Evolutionary conservation across 2,888 invertebrate species (phyloP).

Genomic region (Anaspis maculata): DNA sequence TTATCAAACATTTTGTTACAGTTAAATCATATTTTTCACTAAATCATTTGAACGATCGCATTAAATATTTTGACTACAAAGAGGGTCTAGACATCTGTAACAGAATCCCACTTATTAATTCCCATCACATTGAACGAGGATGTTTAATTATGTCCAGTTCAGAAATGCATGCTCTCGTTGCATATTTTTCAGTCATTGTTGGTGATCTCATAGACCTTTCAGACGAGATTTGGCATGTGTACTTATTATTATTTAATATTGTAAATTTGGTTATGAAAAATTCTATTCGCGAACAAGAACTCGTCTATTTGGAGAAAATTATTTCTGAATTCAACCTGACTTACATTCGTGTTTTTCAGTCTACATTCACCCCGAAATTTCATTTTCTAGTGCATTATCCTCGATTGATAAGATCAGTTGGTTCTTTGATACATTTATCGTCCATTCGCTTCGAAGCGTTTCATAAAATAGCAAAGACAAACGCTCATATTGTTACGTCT

Average conservation of each 20-base stretch:
- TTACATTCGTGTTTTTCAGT: neutral
- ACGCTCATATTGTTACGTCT: neutral
- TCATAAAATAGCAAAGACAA: neutral
- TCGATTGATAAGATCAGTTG: neutral
- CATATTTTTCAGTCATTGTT: neutral
- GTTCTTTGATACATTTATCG: neutral
- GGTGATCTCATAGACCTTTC: neutral
- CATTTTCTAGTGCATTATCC: constrained; percentile 2
- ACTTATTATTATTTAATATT: neutral
- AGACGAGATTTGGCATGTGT: neutral
- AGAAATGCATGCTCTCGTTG: neutral
- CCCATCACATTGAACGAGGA: neutral
- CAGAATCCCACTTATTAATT: neutral
- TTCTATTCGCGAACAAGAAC: neutral
- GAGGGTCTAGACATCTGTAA: neutral
- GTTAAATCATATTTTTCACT: neutral
- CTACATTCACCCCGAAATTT: neutral
- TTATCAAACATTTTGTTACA: neutral
- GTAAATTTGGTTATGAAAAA: too few relatives aligned
- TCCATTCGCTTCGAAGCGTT: neutral
- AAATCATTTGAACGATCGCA: neutral
- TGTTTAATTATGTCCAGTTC: neutral
- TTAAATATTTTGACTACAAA: neutral
- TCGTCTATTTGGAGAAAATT: neutral
- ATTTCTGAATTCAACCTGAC: neutral